Evolutionary conservation across 2,888 invertebrate genomes (phyloP).

Genomic region (Meiosimyza platycephala): DNA sequence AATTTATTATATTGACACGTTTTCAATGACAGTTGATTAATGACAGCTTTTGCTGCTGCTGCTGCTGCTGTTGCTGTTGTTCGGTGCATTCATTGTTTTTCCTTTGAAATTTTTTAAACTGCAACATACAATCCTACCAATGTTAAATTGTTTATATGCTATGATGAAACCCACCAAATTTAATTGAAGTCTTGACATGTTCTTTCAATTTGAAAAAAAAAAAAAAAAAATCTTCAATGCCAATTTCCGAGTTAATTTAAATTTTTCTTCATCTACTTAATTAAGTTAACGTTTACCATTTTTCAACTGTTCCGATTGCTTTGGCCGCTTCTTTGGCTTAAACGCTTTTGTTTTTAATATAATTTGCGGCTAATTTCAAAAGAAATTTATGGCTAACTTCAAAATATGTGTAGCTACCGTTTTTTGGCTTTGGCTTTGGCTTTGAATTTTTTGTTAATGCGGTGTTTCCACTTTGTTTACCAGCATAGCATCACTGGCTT

Average conservation of each 20-base stretch:
- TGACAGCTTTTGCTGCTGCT: background rate
- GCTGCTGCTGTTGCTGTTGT: no score
- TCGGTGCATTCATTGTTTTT: no score
- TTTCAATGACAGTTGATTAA: slow-evolving; percentile 29
- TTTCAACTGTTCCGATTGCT: background rate
- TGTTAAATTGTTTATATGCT: no score
- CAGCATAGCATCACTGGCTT: no score
- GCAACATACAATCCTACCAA: no score
- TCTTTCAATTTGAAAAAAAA: no score
- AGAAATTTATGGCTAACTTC: slow-evolving; percentile 48
- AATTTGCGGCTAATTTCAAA: slow-evolving; percentile 43
- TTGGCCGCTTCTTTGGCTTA: background rate
- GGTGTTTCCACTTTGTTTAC: background rate
- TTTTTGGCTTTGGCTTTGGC: slow-evolving; percentile 19
- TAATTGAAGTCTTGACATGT: no score
- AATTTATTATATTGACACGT: slow-evolving; percentile 28
- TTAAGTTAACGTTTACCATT: slow-evolving; percentile 7
- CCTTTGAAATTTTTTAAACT: no score
- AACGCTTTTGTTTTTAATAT: slow-evolving; percentile 24
- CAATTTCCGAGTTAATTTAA: no score
- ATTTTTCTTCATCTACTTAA: background rate
- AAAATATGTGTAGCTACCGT: slow-evolving; percentile 46
- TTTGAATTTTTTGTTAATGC: slow-evolving; percentile 14
- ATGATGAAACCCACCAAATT: no score
- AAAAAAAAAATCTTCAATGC: no score